Evolutionary conservation across 1,140 invertebrate genomes (phyloP).

Genomic region (Elysia chlorotica): DNA sequence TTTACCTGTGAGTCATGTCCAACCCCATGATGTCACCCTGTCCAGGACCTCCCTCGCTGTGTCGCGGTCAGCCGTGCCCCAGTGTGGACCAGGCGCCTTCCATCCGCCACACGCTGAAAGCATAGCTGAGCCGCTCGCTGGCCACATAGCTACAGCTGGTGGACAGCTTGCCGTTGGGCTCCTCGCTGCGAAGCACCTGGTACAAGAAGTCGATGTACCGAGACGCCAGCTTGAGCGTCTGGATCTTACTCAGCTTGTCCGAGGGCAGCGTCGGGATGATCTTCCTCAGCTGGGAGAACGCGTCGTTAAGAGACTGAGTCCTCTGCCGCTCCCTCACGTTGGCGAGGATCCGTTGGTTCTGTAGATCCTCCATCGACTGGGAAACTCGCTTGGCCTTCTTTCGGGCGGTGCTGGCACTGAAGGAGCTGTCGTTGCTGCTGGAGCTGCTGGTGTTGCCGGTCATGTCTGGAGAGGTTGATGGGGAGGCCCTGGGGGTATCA

Average conservation of each 20-base stretch:
- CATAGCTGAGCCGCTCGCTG: slow-evolving; percentile 89
- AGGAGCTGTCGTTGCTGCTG: neutral
- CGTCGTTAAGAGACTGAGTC: slow-evolving; percentile 97
- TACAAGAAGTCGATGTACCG: slow-evolving; percentile 77
- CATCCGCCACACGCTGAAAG: slow-evolving; percentile 97
- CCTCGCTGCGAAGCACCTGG: slow-evolving; percentile 70
- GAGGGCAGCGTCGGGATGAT: slow-evolving; percentile 97
- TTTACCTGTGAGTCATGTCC: neutral
- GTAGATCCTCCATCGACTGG: slow-evolving; percentile 56
- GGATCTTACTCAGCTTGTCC: slow-evolving; percentile 98
- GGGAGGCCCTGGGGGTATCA: no score
- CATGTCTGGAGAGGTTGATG: no score
- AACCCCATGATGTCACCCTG: neutral
- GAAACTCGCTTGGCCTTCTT: slow-evolving; percentile 42
- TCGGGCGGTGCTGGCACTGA: neutral
- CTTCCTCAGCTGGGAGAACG: slow-evolving; percentile 87
- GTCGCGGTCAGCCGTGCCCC: neutral
- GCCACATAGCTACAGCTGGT: slow-evolving; percentile 77
- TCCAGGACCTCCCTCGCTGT: neutral
- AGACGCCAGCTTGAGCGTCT: slow-evolving; percentile 93
- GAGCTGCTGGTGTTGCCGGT: no score
- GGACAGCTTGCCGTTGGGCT: slow-evolving; percentile 48
- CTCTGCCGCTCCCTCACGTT: slow-evolving; percentile 95
- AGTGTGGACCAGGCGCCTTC: slow-evolving; percentile 78
- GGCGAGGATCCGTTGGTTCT: slow-evolving; percentile 84